Evolutionary conservation across 2,113 vertebrate genomes (phyloP), one percentile per base, ranked within the genome.

Genomic region (Chascanopsetta lugubris): DNA sequence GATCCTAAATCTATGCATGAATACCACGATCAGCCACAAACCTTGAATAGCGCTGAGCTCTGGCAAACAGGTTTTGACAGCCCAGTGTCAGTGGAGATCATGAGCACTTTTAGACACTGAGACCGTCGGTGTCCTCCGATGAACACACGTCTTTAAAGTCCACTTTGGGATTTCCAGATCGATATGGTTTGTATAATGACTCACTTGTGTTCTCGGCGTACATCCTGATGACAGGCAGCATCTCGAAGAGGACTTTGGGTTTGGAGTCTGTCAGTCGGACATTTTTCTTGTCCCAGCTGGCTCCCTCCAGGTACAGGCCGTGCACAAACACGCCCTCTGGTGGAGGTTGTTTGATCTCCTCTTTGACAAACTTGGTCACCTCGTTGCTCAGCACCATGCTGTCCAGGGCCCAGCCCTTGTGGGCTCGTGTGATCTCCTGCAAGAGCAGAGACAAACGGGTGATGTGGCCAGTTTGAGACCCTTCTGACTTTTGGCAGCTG

Each of bases 281-380:
- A 78, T 89, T 95, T 43, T 92, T 93, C 48, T 93, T 94, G 85
- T 99, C 97, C 97, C 97, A 99, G 4, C 94, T 93, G 8, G 95
- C 96, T 55, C 97, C 97, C 86, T 99, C 96, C 48, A 99, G 91
- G 74, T 97, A 94, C 2, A 99, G 90, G 6, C 96, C 97, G 0
- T 95, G 94, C 11, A 99, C 93, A 0, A 96, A 99, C 24, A 98
- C 95, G 0, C 97, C 96, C 82, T 96, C 95, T 2, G 86, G 3
- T 12, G 97, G 93, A 6, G 95, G 93, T 20, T 87, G 86, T 17
- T 89, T 91, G 84, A 99, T 87, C 75, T 99, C 96, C 2, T 98
- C 97, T 68, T 95, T 96, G 95, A 97, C 96, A 93, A 94, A 98
- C 62, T 91, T 95, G 40, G 95, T 97, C 69, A 98, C 96, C 73